Conservation (phyloP, 1,140 invertebrate species). For the Hestina assimilis region DNA sequence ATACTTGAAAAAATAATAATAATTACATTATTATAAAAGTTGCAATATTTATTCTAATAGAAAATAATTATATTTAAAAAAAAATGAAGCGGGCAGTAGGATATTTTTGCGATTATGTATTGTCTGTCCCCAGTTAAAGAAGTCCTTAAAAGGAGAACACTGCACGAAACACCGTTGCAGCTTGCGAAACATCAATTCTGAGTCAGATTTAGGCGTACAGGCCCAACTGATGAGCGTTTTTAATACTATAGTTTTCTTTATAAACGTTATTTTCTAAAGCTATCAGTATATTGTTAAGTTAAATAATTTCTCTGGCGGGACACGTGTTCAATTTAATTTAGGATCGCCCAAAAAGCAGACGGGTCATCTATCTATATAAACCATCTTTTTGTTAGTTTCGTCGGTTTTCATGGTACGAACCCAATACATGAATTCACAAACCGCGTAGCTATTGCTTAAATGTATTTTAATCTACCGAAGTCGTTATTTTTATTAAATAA, state of each 20-base stretch:
- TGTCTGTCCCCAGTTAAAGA: slow-evolving; percentile 19
- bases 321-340: slow-evolving; percentile 53
- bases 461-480: too few species aligned
- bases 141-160: slow-evolving; percentile 50
- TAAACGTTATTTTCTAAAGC: too few species aligned
- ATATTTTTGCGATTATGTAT: slow-evolving; percentile 29
- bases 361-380: slow-evolving; percentile 39
- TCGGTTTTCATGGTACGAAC: background rate
- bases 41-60: too few species aligned
- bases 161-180: slow-evolving; percentile 26
- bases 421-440: background rate
- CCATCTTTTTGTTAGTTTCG: slow-evolving; percentile 43
- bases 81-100: slow-evolving; percentile 6
- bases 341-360: slow-evolving; percentile 47
- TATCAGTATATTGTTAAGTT: too few species aligned
- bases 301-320: slow-evolving; percentile 24
- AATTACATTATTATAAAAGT: too few species aligned
- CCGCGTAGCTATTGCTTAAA: too few species aligned
- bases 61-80: slow-evolving; percentile 1
- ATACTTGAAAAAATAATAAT: too few species aligned
- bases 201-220: too few species aligned
- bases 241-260: too few species aligned
- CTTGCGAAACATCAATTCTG: slow-evolving; percentile 54
- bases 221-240: too few species aligned
- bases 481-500: too few species aligned